These are phyloP conservation scores for Sebastes minor DNA, from an alignment of 2,797 vertebrate genomes.

Conservation along the genomic window DNA sequence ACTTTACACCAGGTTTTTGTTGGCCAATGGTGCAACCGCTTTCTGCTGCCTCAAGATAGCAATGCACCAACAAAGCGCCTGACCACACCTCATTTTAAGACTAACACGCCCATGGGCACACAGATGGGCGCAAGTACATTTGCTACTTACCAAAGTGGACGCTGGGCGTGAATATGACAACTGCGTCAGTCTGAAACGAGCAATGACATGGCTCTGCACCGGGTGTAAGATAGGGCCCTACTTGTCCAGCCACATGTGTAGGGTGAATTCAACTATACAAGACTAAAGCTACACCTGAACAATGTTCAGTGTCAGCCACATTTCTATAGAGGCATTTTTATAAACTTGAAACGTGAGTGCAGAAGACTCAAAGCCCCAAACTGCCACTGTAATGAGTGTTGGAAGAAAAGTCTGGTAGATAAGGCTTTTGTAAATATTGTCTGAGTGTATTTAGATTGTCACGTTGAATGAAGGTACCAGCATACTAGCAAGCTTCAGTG, in stretches of 20 bases:
- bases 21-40: too few species aligned
- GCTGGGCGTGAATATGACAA: too few species aligned
- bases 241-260: not conserved
- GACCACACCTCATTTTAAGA: too few species aligned
- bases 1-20: too few species aligned
- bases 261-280: slow-evolving; percentile 5
- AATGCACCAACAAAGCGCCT: too few species aligned
- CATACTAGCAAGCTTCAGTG: slow-evolving; percentile 43
- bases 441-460: slow-evolving; percentile 62
- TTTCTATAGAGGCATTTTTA: slow-evolving; percentile 26
- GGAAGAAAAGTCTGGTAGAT: slow-evolving; percentile 52
- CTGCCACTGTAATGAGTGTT: slow-evolving; percentile 38
- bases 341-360: slow-evolving; percentile 17
- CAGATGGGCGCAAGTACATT: too few species aligned
- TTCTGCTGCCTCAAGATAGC: too few species aligned
- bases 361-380: slow-evolving; percentile 32
- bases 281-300: slow-evolving; percentile 10
- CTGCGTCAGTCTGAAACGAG: too few species aligned
- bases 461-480: slow-evolving; percentile 72
- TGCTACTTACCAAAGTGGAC: too few species aligned
- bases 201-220: too few species aligned
- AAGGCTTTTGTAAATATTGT: slow-evolving; percentile 69
- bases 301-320: slow-evolving; percentile 6
- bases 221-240: too few species aligned
- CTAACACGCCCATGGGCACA: too few species aligned